Conservation (phyloP, 2,113 vertebrate genomes). For the Leucoraja erinaceus region DNA sequence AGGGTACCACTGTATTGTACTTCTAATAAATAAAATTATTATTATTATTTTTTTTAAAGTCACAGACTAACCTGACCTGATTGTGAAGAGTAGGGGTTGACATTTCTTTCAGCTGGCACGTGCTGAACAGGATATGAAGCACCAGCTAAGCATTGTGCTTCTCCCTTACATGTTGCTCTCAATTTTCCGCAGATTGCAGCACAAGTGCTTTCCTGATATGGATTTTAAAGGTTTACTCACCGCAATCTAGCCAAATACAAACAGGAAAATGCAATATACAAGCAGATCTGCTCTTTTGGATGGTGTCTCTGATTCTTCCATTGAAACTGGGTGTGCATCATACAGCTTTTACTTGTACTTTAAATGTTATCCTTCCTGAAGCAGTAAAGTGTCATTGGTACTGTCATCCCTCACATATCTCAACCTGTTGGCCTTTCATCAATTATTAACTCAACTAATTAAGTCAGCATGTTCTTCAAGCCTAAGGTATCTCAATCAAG, state of each 20-base stretch:
- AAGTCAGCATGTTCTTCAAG: neutral
- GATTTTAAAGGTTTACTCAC: neutral
- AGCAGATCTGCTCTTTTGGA: neutral
- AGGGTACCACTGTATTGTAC: too few relatives aligned
- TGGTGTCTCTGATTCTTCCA: neutral
- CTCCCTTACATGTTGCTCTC: neutral
- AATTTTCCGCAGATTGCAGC: neutral
- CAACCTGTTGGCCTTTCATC: neutral
- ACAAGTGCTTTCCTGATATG: neutral
- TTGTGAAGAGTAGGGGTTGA: too few relatives aligned
- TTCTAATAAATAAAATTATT: too few relatives aligned
- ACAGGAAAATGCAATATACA: neutral
- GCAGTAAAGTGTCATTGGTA: neutral
- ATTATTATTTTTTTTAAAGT: too few relatives aligned
- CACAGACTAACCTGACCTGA: neutral
- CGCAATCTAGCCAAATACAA: neutral
- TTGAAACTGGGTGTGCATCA: neutral
- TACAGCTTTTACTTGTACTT: neutral
- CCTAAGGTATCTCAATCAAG: neutral
- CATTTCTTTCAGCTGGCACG: too few relatives aligned
- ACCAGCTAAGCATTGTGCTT: too few relatives aligned
- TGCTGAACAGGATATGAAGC: too few relatives aligned
- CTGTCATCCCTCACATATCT: neutral
- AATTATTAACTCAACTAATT: neutral
- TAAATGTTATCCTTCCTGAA: neutral